Evolutionary conservation across 2,888 invertebrate genomes (phyloP), one percentile per base, ranked within the genome.

Genomic region (Lithophane semibrunnea): DNA sequence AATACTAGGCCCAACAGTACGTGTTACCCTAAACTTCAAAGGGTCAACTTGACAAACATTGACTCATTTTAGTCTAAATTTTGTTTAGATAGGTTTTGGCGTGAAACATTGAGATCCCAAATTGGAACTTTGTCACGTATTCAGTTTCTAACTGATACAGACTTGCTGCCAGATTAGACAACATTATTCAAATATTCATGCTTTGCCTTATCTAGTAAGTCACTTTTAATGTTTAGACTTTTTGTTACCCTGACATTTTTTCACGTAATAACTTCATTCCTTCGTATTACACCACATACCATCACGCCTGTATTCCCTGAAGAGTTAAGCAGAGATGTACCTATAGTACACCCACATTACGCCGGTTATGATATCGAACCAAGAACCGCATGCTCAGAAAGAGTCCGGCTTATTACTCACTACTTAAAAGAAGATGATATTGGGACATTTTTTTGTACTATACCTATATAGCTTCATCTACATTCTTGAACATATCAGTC

Each of bases 61-160:
- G 76, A 77, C 86, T 83, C 80, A 82, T 87, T 87, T 87, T 73
- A 73, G 77, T 65, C 73, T 63, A 85, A 85, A 87, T 80, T 86
- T 80, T 87, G 83, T 86, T 83, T 85, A 70, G 52, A 77, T 83
- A 88, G 86, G 83, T 82, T 80, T 72, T 70, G 74, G 71, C 49
- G 75, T 54, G 73, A 74, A 78, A 79, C 82, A 82, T 85, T 86
- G 84, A 80, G 77, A 77, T 72, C 73, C 66, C 68, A 72, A 83
- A 81, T 70, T 69, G 66, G 29, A 80, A 86, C 75, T 86, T 84
- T 65, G 84, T 75, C 85, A 84, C 85, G 86, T 80, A 82, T 77
- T 81, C 78, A 80, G 67, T 75, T 73, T 49, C 64, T 74, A 82
- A 79, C 54, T 60, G 82, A 73, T 63, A 78, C 70, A 58, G 58